Conservation (phyloP, 2,888 invertebrate species). For the Paralinhomoeus sp. region DNA sequence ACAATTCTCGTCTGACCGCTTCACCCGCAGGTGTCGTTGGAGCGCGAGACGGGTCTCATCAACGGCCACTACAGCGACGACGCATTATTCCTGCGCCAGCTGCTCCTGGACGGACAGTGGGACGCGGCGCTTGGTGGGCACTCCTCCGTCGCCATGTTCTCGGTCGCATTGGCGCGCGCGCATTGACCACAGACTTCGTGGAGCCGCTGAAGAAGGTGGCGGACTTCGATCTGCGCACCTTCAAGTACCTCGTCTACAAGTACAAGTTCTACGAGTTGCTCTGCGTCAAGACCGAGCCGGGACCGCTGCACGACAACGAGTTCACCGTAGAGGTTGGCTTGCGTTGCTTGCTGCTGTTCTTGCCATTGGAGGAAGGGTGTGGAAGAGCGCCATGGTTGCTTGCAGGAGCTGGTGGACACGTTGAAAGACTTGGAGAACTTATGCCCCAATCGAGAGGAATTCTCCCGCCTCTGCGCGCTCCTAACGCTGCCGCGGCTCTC, state of each 20-base stretch:
- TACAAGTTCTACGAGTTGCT: slow-evolving; percentile 80
- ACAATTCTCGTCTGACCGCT: too few relatives aligned
- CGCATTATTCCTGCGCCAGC: slow-evolving; percentile 68
- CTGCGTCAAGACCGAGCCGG: slow-evolving; percentile 67
- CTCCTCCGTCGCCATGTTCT: too few relatives aligned
- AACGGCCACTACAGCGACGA: slow-evolving; percentile 82
- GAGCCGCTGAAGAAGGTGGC: slow-evolving; percentile 54
- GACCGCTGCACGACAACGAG: slow-evolving; percentile 45
- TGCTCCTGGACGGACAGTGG: slow-evolving; percentile 92
- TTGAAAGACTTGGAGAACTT: slow-evolving; percentile 64
- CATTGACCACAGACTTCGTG: slow-evolving; percentile 74
- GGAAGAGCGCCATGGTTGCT: neutral
- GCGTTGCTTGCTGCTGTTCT: neutral
- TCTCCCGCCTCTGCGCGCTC: slow-evolving; percentile 67
- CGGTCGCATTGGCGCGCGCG: slow-evolving; percentile 90
- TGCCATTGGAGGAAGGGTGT: neutral
- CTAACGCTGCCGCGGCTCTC: slow-evolving; percentile 71
- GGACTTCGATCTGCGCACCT: slow-evolving; percentile 41
- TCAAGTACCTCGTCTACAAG: slow-evolving; percentile 50
- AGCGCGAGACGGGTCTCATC: slow-evolving; percentile 79
- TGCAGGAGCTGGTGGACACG: slow-evolving; percentile 60
- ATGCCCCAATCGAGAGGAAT: slow-evolving; percentile 61
- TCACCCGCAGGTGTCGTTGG: slow-evolving; percentile 34
- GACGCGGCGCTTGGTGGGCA: slow-evolving; percentile 86
- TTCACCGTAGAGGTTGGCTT: slow-evolving; percentile 49